phyloP scores from a whole-genome alignment of 2,113 vertebrate genomes.

The Cephalophus harveyi region DNA sequence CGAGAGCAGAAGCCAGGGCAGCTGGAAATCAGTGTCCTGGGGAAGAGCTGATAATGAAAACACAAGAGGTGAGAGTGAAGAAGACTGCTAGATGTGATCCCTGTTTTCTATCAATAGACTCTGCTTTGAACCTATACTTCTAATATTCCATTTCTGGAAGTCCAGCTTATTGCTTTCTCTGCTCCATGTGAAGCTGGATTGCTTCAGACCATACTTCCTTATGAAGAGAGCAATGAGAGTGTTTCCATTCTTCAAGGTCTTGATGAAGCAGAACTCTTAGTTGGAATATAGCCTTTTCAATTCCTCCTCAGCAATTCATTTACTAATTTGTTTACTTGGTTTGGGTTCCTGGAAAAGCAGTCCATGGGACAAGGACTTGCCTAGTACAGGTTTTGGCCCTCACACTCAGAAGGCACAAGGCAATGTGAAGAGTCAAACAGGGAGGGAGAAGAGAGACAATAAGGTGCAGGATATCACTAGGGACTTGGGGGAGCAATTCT shows the following conservation, averaged over 20 bases:
- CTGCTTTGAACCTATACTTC: background rate
- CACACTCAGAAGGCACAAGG: background rate
- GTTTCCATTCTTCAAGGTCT: background rate
- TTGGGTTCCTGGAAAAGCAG: background rate
- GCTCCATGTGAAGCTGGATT: background rate
- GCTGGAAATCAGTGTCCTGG: background rate
- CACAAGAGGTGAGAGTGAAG: background rate
- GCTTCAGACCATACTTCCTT: background rate
- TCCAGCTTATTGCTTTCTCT: background rate
- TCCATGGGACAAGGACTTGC: background rate
- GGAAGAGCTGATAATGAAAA: slow-evolving; percentile 10
- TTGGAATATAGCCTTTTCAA: background rate
- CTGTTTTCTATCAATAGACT: slow-evolving; percentile 6
- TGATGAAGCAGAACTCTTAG: background rate
- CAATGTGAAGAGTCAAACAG: background rate
- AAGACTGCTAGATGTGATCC: background rate
- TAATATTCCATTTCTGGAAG: background rate
- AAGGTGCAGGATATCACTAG: background rate
- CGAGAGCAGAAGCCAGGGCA: background rate
- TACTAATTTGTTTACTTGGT: background rate
- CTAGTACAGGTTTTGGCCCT: background rate
- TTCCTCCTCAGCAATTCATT: background rate
- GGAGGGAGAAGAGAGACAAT: background rate
- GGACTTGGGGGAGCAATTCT: background rate
- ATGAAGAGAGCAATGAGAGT: background rate